These are phyloP conservation scores for Boloria euphrosyne DNA, from an alignment of 2,888 invertebrate genomes.

Conservation along the genomic window DNA sequence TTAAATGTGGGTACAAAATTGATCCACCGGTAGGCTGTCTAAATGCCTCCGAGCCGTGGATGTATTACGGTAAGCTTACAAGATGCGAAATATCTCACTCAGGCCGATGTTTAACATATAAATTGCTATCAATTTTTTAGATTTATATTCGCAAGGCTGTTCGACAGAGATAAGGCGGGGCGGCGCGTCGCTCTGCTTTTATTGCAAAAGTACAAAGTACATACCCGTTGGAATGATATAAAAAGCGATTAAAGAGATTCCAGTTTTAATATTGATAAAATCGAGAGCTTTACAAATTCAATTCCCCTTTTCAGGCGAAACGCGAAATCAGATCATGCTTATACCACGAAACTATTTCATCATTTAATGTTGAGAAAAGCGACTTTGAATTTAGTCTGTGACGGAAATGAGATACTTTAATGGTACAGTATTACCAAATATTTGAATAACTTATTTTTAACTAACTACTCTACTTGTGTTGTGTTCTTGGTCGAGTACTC, in stretches of 20 bases:
- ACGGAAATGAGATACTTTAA: too few relatives aligned
- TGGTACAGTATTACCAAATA: too few relatives aligned
- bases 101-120: conserved; percentile 75
- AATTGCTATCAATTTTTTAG: conserved; percentile 76
- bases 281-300: conserved; percentile 45
- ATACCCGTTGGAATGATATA: conserved; percentile 56
- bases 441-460: too few relatives aligned
- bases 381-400: conserved; percentile 1
- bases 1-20: conserved; percentile 8
- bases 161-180: conserved; percentile 60
- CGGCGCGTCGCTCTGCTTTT: conserved; percentile 55
- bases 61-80: conserved; percentile 39
- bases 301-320: conserved; percentile 43
- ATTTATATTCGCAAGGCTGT: conserved; percentile 71
- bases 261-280: conserved; percentile 34
- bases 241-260: conserved; percentile 44
- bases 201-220: conserved; percentile 61
- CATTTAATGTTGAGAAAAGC: background rate
- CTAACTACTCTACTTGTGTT: too few relatives aligned
- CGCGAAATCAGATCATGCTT: conserved; percentile 10
- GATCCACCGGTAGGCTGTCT: conserved; percentile 23
- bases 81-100: conserved; percentile 69
- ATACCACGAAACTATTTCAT: conserved; percentile 11
- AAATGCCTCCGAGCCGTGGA: conserved; percentile 25
- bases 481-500: too few relatives aligned